Percentiles rank a stretch among this genome's conserved stretches.
phyloP scores from a whole-genome alignment of 2,113 vertebrate species.

The Strigops habroptila region DNA sequence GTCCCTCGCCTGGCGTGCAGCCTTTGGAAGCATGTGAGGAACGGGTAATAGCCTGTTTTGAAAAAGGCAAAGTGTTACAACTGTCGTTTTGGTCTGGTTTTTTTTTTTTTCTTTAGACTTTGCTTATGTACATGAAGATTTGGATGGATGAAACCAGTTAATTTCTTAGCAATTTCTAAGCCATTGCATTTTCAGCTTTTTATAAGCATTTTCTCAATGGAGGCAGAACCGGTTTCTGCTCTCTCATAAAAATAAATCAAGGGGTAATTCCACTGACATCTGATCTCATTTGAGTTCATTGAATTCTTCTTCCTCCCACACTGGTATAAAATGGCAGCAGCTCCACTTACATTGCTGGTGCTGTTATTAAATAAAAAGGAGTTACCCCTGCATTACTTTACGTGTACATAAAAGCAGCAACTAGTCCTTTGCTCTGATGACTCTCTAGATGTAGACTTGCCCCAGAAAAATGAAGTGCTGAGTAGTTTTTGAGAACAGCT shows the following conservation, averaged over 20 bases:
- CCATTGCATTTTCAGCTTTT: constrained; percentile 8
- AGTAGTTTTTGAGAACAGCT: not conserved
- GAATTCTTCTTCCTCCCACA: constrained; percentile 34
- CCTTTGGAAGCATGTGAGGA: not conserved
- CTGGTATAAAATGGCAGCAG: constrained; percentile 1
- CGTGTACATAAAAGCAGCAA: not conserved
- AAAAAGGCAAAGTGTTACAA: not conserved
- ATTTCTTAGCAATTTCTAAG: constrained; percentile 4
- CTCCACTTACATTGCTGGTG: not conserved
- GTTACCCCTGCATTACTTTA: not conserved
- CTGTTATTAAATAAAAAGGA: constrained; percentile 28
- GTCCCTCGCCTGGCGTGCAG: not conserved
- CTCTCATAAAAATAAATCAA: constrained; percentile 36
- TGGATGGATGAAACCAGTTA: constrained; percentile 25
- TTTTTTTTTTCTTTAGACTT: not conserved
- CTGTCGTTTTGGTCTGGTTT: not conserved
- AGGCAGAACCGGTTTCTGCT: constrained; percentile 18
- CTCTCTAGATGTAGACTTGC: not conserved
- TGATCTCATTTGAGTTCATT: constrained; percentile 53
- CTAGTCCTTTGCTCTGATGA: not conserved
- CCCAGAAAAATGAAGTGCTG: not conserved
- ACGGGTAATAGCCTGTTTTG: constrained; percentile 6
- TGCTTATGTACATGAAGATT: not conserved
- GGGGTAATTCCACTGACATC: constrained; percentile 48
- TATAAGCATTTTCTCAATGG: constrained; percentile 29